Conservation (phyloP, 2,797 vertebrate species). For the Amniataba percoides region DNA sequence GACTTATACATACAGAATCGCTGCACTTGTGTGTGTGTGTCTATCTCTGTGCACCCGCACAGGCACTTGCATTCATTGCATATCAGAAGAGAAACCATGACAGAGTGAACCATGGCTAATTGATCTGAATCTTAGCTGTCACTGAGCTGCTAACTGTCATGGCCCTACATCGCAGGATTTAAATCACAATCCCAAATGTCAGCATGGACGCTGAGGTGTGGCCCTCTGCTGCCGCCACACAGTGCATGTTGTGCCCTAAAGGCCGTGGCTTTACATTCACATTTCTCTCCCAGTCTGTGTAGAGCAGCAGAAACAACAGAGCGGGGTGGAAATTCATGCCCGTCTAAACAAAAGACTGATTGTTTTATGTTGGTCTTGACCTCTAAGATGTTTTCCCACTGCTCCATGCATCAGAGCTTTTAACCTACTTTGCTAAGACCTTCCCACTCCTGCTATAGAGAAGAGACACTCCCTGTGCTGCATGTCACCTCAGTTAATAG, state of each 20-base stretch:
- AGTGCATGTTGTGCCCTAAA: neutral
- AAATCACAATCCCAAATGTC: slow-evolving; percentile 51
- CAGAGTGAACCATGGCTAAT: slow-evolving; percentile 37
- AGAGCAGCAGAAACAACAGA: slow-evolving; percentile 49
- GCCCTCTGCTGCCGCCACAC: neutral
- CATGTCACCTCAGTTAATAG: neutral
- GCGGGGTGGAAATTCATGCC: slow-evolving; percentile 52
- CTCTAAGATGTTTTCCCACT: slow-evolving; percentile 61
- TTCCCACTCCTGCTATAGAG: slow-evolving; percentile 32
- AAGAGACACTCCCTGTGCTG: slow-evolving; percentile 8
- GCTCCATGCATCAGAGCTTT: slow-evolving; percentile 45
- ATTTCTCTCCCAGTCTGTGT: slow-evolving; percentile 35
- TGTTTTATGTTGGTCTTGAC: slow-evolving; percentile 67
- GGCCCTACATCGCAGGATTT: slow-evolving; percentile 43
- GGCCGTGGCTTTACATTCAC: slow-evolving; percentile 18
- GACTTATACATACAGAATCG: slow-evolving; percentile 20
- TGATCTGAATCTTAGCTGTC: slow-evolving; percentile 42
- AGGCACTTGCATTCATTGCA: slow-evolving; percentile 23
- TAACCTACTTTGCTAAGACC: slow-evolving; percentile 58
- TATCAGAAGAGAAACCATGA: slow-evolving; percentile 19
- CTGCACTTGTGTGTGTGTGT: slow-evolving; percentile 11
- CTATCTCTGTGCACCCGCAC: neutral
- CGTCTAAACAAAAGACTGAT: slow-evolving; percentile 62
- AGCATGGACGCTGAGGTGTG: slow-evolving; percentile 40
- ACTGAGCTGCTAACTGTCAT: slow-evolving; percentile 40